phyloP scores from a whole-genome alignment of 2,888 invertebrate species.

The Ophraella communa region DNA sequence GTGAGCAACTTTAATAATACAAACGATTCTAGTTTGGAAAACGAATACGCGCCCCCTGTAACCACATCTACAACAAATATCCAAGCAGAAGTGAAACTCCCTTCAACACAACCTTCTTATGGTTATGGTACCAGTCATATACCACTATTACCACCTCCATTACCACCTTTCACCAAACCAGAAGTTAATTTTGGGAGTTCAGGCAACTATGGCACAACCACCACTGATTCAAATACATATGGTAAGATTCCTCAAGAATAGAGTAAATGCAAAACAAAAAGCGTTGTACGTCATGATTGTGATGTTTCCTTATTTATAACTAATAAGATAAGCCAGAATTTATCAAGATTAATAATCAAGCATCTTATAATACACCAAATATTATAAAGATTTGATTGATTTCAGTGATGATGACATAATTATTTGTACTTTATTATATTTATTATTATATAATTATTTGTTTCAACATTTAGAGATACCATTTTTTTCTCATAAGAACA shows the following conservation, averaged over 20 bases:
- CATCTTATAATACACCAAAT: too few species aligned
- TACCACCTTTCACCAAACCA: slow-evolving; percentile 57
- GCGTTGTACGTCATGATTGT: too few species aligned
- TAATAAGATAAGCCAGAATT: too few species aligned
- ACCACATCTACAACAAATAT: slow-evolving; percentile 56
- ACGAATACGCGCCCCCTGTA: slow-evolving; percentile 27
- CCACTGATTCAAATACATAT: slow-evolving; percentile 28
- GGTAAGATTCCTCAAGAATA: slow-evolving; percentile 33
- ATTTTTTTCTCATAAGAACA: too few species aligned
- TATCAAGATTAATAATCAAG: too few species aligned
- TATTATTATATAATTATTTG: too few species aligned
- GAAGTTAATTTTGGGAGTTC: slow-evolving; percentile 36
- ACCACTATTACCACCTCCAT: slow-evolving; percentile 66
- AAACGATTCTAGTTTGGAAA: slow-evolving; percentile 28
- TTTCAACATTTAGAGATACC: too few species aligned
- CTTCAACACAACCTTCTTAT: slow-evolving; percentile 33
- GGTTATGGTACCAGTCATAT: slow-evolving; percentile 51
- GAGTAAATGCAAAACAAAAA: too few species aligned
- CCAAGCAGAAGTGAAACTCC: slow-evolving; percentile 52
- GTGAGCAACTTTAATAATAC: slow-evolving; percentile 15
- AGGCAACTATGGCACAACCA: slow-evolving; percentile 25
- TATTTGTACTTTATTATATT: too few species aligned
- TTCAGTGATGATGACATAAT: too few species aligned
- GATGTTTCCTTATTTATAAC: too few species aligned
- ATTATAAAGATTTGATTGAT: too few species aligned